Base-by-base conservation (phyloP, 2,797 vertebrate species). In the Anguilla obscura region DNA sequence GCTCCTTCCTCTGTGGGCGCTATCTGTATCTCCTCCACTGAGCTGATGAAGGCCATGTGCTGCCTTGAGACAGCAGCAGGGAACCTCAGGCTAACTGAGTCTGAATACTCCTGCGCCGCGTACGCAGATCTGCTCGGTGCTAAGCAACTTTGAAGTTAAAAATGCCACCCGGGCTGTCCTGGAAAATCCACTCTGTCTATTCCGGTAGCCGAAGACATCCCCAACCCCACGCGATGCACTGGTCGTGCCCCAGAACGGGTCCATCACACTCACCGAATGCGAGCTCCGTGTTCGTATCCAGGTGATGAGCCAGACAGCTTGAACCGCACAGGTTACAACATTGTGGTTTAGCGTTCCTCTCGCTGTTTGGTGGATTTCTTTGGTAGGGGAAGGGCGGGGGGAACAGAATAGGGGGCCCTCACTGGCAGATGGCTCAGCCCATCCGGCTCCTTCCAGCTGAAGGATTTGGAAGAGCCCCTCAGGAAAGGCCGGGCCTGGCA, bases 361-460 rank as follows among this genome's bases (percentile, higher is more conserved):
- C 69, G 12, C 8, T 74, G 30, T 74, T 74, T 33, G 69, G 33
- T 74, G 27, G 69, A 33, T 30, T 33, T 0, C 27, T 27, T 74
- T 33, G 69, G 69, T 7, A 4, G 69, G 69, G 30, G 27, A 33
- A 14, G 12, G 12, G 12, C 1, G 24, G n/a, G 54, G 14, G 56
- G 6, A 27, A 8, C n/a, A n/a, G 63, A 69, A 69, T n/a, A 66
- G 85, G 24, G 27, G 85, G 80, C 60, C 40, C 27, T 21, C 40
- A 21, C 50, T 9, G 80, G 71, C 88, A 89, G 88, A 87, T 87
- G 88, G 85, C 33, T 50, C 36, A 48, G 63, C 27, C 86, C n/a
- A 27, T 33, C 30, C 66, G 30, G 27, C n/a, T 54, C 33, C 80
- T 76, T 89, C 82, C 82, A 60, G 86, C 66, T 87, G 86, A 89